Base-by-base conservation (phyloP, 2,797 vertebrate genomes). In the Benthosema pterotum region DNA sequence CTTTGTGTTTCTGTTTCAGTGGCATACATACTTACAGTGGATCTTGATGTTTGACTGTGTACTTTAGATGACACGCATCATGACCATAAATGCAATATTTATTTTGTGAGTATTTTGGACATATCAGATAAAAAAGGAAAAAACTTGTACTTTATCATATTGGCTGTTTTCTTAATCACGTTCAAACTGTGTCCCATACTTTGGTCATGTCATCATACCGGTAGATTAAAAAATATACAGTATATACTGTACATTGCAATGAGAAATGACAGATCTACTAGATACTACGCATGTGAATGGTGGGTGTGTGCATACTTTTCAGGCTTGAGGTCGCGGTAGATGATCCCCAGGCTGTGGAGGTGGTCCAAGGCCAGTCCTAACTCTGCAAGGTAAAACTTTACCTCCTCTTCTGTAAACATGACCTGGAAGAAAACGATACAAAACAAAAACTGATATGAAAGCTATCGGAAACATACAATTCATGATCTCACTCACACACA, bases 361-460 rank as follows among this genome's bases (percentile, higher is more conserved):
- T 99, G 97, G 83, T 99, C 96, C 79, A 99, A 86, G 1, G 96
- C 97, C 88, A 99, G 88, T 61, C 97, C 97, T 88, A 99, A 80
- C 89, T 99, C 96, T 72, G 97, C 97, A 77, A 99, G 88, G 86
- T 99, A 99, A 85, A 99, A 98, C 89, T 99, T 99, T 68, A 99
- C 97, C 60, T 99, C 97, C 76, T 99, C 96, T 71, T 99, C 97
- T 1, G 97, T 99, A 88, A 99, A 99, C 97, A 99, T 99, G 4
- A 99, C 97, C 97, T 99, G 14, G 0, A 72, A 60, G 12, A 66
- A 58, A 74, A 5, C 56, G 42, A 67, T 61, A 5, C 57, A 0
- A 1, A 1, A 6, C 25, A 13, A 22, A 13, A 47, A 22, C 22
- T 2, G 22, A 28, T 5, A 28, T 28, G 7, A 28, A 28, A 28